Conservation (phyloP, 2,113 vertebrate genomes). For the Centrocercus urophasianus region DNA sequence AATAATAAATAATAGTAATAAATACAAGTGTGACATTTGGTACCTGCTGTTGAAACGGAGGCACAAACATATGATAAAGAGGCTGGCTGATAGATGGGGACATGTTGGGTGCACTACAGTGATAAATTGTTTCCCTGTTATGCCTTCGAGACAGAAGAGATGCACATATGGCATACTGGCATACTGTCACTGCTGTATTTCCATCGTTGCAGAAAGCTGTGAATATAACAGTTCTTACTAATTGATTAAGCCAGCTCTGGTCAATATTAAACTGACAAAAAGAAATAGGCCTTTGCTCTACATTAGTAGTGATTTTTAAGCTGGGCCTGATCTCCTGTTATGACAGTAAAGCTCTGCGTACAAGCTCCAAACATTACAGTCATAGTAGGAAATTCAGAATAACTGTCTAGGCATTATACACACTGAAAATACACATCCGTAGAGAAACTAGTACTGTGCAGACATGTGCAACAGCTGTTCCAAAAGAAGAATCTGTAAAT, state of each 20-base stretch:
- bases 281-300: not conserved
- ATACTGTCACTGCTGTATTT: not conserved
- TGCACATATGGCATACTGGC: not conserved
- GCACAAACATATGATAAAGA: not conserved
- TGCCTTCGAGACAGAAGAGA: not conserved
- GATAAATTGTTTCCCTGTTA: slow-evolving; percentile 36
- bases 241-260: not conserved
- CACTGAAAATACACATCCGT: not conserved
- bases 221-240: not conserved
- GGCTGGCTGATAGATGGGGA: slow-evolving; percentile 28
- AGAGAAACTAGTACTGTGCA: not conserved
- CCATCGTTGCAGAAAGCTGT: not conserved
- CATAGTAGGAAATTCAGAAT: not conserved
- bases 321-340: not conserved
- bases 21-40: not conserved
- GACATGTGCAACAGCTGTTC: not conserved
- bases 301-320: not conserved
- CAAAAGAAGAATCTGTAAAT: not conserved
- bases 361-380: not conserved
- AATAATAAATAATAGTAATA: not conserved
- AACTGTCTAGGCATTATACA: not conserved
- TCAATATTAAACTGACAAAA: not conserved
- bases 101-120: not conserved
- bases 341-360: not conserved
- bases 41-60: slow-evolving; percentile 10